Conservation (phyloP, 2,113 vertebrate genomes). For the Pituophis catenifer region DNA sequence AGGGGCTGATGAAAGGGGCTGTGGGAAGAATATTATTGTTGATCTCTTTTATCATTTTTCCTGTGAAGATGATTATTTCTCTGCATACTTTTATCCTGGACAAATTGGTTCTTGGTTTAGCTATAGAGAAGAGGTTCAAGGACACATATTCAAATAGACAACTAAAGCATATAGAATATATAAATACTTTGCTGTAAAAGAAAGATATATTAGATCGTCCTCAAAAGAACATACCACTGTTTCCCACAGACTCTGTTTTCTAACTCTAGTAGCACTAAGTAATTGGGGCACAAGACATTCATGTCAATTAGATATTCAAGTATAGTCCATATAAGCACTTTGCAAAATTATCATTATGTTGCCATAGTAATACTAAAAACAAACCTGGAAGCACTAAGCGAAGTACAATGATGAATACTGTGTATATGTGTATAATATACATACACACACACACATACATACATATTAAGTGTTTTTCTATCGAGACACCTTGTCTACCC, state of each 20-base stretch:
- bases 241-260: not conserved
- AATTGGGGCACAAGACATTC: not conserved
- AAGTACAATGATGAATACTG: not conserved
- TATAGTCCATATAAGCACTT: not conserved
- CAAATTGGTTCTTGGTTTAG: not conserved
- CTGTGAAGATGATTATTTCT: not conserved
- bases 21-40: not conserved
- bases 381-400: not conserved
- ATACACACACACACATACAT: too few relatives aligned
- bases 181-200: not conserved
- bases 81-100: not conserved
- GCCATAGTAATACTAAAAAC: conserved; percentile 9
- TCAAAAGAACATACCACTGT: not conserved
- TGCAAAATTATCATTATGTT: not conserved
- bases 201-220: not conserved
- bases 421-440: too few relatives aligned
- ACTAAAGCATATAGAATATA: not conserved
- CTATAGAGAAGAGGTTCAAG: not conserved
- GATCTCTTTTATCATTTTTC: not conserved
- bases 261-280: not conserved
- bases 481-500: too few relatives aligned
- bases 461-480: too few relatives aligned
- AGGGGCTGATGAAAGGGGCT: not conserved
- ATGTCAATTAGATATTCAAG: not conserved
- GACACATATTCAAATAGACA: not conserved